Base-by-base conservation (phyloP, 2,113 vertebrate species). In the Sinocyclocheilus rhinocerous region DNA sequence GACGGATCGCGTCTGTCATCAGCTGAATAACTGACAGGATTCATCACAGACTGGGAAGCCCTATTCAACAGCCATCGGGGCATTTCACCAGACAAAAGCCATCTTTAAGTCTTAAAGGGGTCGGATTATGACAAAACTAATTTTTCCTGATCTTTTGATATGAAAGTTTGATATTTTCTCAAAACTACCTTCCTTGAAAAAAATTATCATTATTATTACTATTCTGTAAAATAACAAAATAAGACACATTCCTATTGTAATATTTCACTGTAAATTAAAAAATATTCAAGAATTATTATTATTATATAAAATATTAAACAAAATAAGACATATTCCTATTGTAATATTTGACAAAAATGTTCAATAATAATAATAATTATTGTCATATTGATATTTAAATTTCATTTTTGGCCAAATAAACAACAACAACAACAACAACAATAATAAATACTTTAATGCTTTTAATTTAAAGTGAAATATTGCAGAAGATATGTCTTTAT, bases 1-100 rank as follows among this genome's bases (percentile, higher is more conserved):
- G 72, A 75, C 2, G 39, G 36, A 75, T 75, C 10, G 7, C 11
- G 39, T 45, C 72, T 75, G 72, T 75, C 72, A 75, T 42, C 72
- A 24, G 6, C n/a, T 7, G 22, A 75, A 76, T n/a, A 76, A 76
- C 39, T 16, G 39, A 76, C 72, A 76, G 72, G 72, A 76, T 76
- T 76, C 42, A 76, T 10, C 18, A 0, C 70, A 73, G 70, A 73
- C 70, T n/a, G 69, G 69, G 69, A 72, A 72, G 70, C 33, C 33
- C 39, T 15, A 45, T 75, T 75, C 22, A 75, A 12, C 11, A 75
- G 72, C 42, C 18, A 22, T 22, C 33, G 1, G 33, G 33, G 33
- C 72, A 75, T 48, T 75, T 75, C 42, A 7, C 22, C 2, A 75
- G 72, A 75, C 39, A 75, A 50, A 76, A n/a, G 16, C 7, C 5